Evolutionary conservation across 2,113 vertebrate genomes (phyloP).

Genomic region (Vidua chalybeata): DNA sequence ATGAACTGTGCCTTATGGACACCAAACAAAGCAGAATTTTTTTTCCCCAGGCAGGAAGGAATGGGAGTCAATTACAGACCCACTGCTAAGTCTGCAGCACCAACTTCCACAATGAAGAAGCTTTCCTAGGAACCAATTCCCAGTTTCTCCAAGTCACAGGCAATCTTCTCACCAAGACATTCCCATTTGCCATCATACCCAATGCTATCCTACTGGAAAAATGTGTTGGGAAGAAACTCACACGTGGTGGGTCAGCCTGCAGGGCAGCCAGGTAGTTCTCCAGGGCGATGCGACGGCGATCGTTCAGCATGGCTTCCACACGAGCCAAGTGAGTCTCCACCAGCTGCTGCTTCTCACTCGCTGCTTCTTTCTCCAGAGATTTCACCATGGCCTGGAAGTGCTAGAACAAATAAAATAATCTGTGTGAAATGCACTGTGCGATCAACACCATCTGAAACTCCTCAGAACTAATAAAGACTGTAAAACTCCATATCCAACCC

Average conservation of each 20-base stretch:
- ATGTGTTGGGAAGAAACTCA: neutral
- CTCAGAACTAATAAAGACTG: neutral
- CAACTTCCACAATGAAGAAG: neutral
- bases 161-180: neutral
- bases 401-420: slow-evolving; percentile 49
- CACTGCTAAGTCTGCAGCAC: neutral
- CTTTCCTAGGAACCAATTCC: neutral
- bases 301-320: slow-evolving; percentile 95
- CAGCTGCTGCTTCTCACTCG: slow-evolving; percentile 97
- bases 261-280: slow-evolving; percentile 95
- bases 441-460: neutral
- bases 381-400: slow-evolving; percentile 97
- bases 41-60: neutral
- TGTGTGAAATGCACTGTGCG: neutral
- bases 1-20: neutral
- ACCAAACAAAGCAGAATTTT: neutral
- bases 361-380: slow-evolving; percentile 95
- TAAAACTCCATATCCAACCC: neutral
- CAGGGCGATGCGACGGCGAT: slow-evolving; percentile 90
- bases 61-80: neutral
- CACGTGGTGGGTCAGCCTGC: slow-evolving; percentile 90
- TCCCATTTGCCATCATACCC: neutral
- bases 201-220: neutral
- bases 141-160: neutral
- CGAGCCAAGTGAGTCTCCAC: slow-evolving; percentile 96